A percentile compares a stretch with the other conserved stretches of the same genome.
These are phyloP conservation scores for Progne subis DNA, from an alignment of 2,113 vertebrate genomes.

Conservation along the genomic window DNA sequence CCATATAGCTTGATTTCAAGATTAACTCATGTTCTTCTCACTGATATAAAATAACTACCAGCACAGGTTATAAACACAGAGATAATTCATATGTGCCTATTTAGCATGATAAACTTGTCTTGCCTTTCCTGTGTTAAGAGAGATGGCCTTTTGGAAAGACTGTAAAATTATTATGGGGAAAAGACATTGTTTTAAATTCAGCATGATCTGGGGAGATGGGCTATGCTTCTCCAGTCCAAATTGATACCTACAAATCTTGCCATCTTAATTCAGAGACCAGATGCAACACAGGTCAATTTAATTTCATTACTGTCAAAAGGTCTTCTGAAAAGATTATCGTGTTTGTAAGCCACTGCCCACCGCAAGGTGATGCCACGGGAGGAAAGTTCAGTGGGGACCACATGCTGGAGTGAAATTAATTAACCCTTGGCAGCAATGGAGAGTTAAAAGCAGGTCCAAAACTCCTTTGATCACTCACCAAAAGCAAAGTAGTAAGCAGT, in stretches of 20 bases:
- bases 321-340: constrained; percentile 44
- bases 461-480: background rate
- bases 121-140: constrained; percentile 5
- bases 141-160: background rate
- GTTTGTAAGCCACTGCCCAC: background rate
- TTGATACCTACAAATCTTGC: constrained; percentile 21
- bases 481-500: background rate
- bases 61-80: background rate
- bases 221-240: background rate
- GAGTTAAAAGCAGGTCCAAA: background rate
- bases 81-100: background rate
- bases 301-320: constrained; percentile 67
- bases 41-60: background rate
- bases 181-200: constrained; percentile 39
- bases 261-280: constrained; percentile 55
- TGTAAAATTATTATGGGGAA: background rate
- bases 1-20: background rate
- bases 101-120: background rate
- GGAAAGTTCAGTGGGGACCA: constrained; percentile 18
- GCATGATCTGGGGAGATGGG: background rate
- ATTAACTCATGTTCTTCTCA: background rate
- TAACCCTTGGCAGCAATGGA: constrained; percentile 40
- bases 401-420: constrained; percentile 50
- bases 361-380: constrained; percentile 11
- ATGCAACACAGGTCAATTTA: constrained; percentile 61